These are phyloP conservation scores for Portunus trituberculatus DNA, from an alignment of 1,140 invertebrate genomes.

Conservation along the genomic window DNA sequence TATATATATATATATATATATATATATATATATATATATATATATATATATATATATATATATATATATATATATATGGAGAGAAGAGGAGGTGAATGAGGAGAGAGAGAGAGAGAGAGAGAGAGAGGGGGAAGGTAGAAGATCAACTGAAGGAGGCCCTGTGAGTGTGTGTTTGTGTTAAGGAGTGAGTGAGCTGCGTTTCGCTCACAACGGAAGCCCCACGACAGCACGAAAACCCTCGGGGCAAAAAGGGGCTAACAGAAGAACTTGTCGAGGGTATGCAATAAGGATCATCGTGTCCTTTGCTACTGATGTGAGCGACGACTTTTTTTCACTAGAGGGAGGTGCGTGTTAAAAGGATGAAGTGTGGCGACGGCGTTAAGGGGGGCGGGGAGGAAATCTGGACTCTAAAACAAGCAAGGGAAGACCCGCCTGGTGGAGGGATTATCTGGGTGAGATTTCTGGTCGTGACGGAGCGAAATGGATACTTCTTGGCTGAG, in stretches of 20 bases:
- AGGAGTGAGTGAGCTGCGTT: not conserved
- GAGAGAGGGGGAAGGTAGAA: not conserved
- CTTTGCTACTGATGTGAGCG: not conserved
- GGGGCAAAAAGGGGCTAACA: not conserved
- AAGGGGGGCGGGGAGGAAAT: constrained; percentile 15
- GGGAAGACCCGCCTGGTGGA: not conserved
- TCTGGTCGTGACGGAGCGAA: not conserved
- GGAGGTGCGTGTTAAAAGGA: not conserved
- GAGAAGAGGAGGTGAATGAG: not conserved
- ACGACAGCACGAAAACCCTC: not conserved
- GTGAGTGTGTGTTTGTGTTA: constrained; percentile 51
- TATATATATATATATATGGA: not conserved
- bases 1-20: constrained; percentile 26
- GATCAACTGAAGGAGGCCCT: not conserved
- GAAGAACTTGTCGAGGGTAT: not conserved
- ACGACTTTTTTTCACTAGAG: not conserved
- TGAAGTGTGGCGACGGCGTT: not conserved
- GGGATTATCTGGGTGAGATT: not conserved
- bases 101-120: not conserved
- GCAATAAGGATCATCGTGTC: not conserved
- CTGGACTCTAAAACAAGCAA: constrained; percentile 44
- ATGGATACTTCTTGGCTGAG: constrained; percentile 1
- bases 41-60: not conserved
- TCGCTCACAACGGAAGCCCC: constrained; percentile 36
- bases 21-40: not conserved